Conservation (phyloP, 53 echinoderm and acorn worm genomes). For the Hippasteria phrygiana region DNA sequence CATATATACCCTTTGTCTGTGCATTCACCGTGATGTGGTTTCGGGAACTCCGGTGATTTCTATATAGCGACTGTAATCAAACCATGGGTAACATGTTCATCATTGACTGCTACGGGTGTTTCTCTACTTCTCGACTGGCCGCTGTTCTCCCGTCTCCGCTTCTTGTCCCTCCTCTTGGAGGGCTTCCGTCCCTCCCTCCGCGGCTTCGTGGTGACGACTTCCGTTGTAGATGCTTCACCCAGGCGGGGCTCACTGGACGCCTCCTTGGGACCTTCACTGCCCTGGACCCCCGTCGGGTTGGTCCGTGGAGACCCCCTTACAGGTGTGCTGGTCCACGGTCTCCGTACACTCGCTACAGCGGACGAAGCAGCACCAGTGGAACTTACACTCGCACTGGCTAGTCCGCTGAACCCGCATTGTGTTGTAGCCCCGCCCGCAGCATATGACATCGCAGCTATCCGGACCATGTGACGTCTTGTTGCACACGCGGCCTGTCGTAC, state of each 20-base stretch:
- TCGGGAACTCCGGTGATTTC: neutral
- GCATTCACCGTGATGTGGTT: too few species aligned
- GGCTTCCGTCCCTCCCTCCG: constrained; percentile 42
- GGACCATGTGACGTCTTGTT: constrained; percentile 91
- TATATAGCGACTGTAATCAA: constrained; percentile 32
- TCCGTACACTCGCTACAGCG: constrained; percentile 93
- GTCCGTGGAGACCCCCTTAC: constrained; percentile 77
- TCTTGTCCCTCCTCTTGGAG: constrained; percentile 33
- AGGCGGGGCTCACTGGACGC: neutral
- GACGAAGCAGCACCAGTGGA: constrained; percentile 93
- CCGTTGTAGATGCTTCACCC: constrained; percentile 41
- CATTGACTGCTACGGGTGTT: neutral
- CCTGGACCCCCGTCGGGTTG: constrained; percentile 1
- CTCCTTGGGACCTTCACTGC: neutral
- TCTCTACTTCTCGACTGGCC: neutral
- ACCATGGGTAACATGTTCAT: neutral
- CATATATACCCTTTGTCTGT: too few species aligned
- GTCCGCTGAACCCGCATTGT: constrained; percentile 87
- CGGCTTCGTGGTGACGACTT: constrained; percentile 38
- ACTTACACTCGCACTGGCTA: constrained; percentile 94
- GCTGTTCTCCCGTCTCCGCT: neutral
- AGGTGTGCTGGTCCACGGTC: constrained; percentile 90
- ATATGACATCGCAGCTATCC: constrained; percentile 97
- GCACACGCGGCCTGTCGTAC: constrained; percentile 92
- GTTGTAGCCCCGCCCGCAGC: constrained; percentile 97